These are phyloP conservation scores for Lasioglossum lativentre DNA, from an alignment of 2,888 invertebrate species.

Conservation along the genomic window DNA sequence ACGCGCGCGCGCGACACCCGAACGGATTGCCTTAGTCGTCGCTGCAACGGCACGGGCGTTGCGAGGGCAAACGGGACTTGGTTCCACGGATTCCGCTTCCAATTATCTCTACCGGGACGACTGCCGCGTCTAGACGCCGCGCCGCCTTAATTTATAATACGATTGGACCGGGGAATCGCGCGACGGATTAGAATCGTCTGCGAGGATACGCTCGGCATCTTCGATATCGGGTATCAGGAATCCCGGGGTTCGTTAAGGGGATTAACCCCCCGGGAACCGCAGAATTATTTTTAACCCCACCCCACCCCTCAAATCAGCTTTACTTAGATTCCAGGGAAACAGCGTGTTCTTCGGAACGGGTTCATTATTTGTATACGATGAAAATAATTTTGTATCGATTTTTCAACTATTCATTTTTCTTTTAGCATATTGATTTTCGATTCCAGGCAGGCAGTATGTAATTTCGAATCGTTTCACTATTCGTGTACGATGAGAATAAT, in stretches of 20 bases:
- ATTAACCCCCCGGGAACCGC: slow-evolving; percentile 2
- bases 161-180: slow-evolving; percentile 39
- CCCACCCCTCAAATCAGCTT: not conserved
- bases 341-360: not conserved
- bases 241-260: slow-evolving; percentile 14
- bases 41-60: not conserved
- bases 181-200: slow-evolving; percentile 44
- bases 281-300: not conserved
- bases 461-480: too few species aligned
- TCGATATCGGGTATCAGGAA: slow-evolving; percentile 22
- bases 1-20: not conserved
- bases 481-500: too few species aligned
- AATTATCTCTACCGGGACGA: slow-evolving; percentile 60
- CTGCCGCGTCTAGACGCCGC: slow-evolving; percentile 56
- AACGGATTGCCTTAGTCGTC: slow-evolving; percentile 35
- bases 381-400: too few species aligned
- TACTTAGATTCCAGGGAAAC: rapidly evolving
- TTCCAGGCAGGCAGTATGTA: too few species aligned
- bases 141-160: slow-evolving; percentile 66
- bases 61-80: slow-evolving; percentile 27
- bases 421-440: too few species aligned
- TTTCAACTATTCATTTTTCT: too few species aligned
- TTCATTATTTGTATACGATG: too few species aligned
- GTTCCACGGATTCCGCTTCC: slow-evolving; percentile 60
- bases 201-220: slow-evolving; percentile 16